Conservation (phyloP, 2,888 invertebrate species). For the Pherbina coryleti region DNA sequence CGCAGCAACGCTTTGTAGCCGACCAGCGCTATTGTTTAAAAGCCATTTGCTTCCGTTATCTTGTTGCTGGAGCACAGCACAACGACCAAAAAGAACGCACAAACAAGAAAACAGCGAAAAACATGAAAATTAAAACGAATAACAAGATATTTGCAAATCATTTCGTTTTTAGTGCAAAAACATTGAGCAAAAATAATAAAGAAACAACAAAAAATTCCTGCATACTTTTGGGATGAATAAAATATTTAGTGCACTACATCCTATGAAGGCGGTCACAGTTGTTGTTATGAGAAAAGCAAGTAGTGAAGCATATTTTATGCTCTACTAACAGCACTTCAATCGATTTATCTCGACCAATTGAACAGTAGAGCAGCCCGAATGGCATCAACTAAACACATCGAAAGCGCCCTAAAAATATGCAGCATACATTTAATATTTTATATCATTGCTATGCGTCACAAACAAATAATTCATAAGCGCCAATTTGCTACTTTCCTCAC, state of each 20-base stretch:
- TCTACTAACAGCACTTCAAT: no score
- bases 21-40: not conserved
- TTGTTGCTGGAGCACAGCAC: not conserved
- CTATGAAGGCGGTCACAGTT: no score
- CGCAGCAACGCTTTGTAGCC: not conserved
- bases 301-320: no score
- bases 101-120: not conserved
- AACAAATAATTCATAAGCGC: not conserved
- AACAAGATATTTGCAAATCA: not conserved
- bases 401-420: no score
- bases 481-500: constrained; percentile 10
- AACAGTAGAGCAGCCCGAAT: no score
- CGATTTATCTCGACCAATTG: no score
- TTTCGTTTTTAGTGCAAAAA: not conserved
- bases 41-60: not conserved
- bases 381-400: no score
- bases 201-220: not conserved
- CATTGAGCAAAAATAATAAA: not conserved
- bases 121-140: not conserved
- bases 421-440: not conserved
- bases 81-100: not conserved
- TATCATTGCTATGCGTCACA: not conserved
- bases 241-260: not conserved
- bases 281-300: no score
- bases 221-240: constrained; percentile 1